These are phyloP conservation scores for Microplitis manilae DNA, from an alignment of 2,888 invertebrate species.

Conservation along the genomic window DNA sequence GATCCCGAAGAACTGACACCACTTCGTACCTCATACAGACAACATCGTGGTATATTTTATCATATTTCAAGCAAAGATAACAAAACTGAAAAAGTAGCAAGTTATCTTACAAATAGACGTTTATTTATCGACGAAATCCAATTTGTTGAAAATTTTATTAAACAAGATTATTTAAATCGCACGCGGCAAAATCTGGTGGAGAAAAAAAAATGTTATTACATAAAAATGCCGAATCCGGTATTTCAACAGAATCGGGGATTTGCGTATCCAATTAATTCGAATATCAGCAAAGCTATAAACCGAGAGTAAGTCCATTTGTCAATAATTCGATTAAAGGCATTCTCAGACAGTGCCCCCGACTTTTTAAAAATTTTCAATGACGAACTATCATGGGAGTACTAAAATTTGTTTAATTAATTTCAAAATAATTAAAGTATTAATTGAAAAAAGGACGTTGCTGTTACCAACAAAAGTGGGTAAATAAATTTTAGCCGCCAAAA, in stretches of 20 bases:
- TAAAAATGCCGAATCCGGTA: conserved; percentile 81
- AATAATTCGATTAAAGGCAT: no score
- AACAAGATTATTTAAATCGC: conserved; percentile 79
- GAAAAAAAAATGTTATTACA: conserved; percentile 82
- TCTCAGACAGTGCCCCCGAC: no score
- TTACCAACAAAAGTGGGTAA: no score
- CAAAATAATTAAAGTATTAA: no score
- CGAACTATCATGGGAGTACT: no score
- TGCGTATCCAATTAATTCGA: conserved; percentile 79
- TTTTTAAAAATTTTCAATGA: no score
- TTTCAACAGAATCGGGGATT: conserved; percentile 81
- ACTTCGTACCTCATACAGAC: background rate
- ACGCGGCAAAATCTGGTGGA: conserved; percentile 75
- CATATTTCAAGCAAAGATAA: background rate
- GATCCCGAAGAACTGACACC: background rate
- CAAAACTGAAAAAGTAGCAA: background rate
- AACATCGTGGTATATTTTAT: conserved; percentile 7
- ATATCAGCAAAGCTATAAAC: conserved; percentile 78
- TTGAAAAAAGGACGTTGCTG: no score
- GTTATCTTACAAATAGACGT: conserved; percentile 31
- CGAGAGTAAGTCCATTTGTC: conserved; percentile 76
- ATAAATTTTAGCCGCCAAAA: no score
- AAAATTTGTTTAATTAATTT: no score
- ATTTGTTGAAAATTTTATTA: conserved; percentile 80
- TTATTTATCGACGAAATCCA: conserved; percentile 82